Evolutionary conservation across 2,888 invertebrate genomes (phyloP), one percentile per base, ranked within the genome.

Genomic region (Archips xylosteana): DNA sequence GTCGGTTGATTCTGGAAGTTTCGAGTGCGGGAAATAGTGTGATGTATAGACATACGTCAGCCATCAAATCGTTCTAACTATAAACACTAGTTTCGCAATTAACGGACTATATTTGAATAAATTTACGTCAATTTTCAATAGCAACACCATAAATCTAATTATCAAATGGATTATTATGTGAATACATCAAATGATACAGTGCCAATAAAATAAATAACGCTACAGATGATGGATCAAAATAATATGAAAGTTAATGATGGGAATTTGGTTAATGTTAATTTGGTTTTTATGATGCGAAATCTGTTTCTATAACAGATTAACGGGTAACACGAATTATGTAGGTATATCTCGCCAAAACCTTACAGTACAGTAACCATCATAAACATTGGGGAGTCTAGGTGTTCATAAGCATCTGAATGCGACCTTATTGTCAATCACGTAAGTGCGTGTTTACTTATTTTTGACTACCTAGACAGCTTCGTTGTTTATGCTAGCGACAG

Each of bases 51-150:
- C 83, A 84, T 79, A 82, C 87, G 86, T 89, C 89, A 86, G 87
- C 85, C 83, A 86, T 87, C 82, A 86, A 89, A 90, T 89, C 84
- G 86, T 87, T 89, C 87, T 84, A 83, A 83, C 86, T 83, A 86
- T 88, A 89, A 88, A 88, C 87, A 88, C 88, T 87, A 85, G 85
- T 90, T 92, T 87, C 86, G 90, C 89, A 91, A 92, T 92, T 91
- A 92, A 87, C 88, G 85, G 84, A 86, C 83, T 84, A 85, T 87
- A 89, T 91, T 90, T 92, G 88, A 92, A 92, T 92, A 92, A 83
- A 92, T 92, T 92, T 91, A 84, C 85, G 92, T 93, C 92, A 89
- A 87, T 86, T 86, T 89, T 89, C 85, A 86, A 87, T 85, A 85
- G 80, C 76, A 84, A 82, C 84, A 83, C 85, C 81, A 91, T 93